These are phyloP conservation scores for Petrocephalus microphthalmus DNA, from an alignment of 2,113 vertebrate genomes.

Conservation along the genomic window DNA sequence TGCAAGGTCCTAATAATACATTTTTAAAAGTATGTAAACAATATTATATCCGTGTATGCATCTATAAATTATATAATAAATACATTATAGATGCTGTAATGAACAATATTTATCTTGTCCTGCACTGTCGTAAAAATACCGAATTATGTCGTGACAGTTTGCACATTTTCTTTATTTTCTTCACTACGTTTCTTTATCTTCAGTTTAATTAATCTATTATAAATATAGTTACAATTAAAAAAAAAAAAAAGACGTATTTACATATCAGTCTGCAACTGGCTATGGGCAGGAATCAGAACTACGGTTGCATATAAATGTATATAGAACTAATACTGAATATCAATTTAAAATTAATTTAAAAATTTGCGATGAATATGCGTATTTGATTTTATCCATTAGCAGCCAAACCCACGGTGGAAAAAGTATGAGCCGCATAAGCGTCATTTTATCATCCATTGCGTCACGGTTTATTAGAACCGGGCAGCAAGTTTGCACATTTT, in stretches of 20 bases:
- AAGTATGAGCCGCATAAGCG: not conserved
- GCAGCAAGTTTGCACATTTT: not conserved
- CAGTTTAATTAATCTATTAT: not conserved
- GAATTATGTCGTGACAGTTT: not conserved
- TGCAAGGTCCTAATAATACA: constrained; percentile 37
- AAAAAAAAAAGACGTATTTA: too few species aligned
- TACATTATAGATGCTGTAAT: not conserved
- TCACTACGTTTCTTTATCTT: not conserved
- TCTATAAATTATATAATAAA: not conserved
- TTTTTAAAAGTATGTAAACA: constrained; percentile 34
- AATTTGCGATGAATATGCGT: not conserved
- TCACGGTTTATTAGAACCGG: not conserved
- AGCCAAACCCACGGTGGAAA: not conserved
- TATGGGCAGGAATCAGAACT: not conserved
- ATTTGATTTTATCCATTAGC: not conserved
- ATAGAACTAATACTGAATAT: not conserved
- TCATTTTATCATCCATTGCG: not conserved
- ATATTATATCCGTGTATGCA: not conserved
- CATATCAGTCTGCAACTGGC: not conserved
- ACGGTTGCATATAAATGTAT: not conserved
- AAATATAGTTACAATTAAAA: too few species aligned
- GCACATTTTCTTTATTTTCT: not conserved
- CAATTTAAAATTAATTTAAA: not conserved
- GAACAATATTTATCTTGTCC: not conserved
- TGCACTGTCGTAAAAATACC: not conserved